A percentile compares a stretch with the other conserved stretches of the same genome.
Conservation (phyloP, 2,888 invertebrate genomes). For the Antheraea assamensis region DNA sequence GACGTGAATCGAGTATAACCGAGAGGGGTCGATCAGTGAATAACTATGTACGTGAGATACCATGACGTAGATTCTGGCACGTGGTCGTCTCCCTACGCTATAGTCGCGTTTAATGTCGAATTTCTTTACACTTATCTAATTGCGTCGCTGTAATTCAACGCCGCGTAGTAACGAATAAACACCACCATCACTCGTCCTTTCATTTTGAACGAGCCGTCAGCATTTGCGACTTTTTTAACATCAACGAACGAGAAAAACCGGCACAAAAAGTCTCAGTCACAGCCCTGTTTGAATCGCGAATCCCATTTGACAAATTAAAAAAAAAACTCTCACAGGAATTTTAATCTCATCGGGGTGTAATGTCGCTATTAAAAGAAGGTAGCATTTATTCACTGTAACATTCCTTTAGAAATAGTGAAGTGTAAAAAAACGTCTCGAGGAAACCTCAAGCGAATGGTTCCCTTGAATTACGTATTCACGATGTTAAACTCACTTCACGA, state of each 20-base stretch:
- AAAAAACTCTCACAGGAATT: not conserved
- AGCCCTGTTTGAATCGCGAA: not conserved
- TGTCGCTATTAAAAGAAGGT: conserved; percentile 1
- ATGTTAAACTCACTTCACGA: conserved; percentile 56
- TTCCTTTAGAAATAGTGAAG: conserved; percentile 30
- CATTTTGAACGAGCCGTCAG: not conserved
- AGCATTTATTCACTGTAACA: conserved; percentile 8
- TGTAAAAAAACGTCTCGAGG: conserved; percentile 41
- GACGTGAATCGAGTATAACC: no score
- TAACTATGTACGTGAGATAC: no score
- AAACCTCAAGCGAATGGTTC: conserved; percentile 46
- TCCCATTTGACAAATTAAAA: conserved; percentile 8
- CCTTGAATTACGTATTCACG: conserved; percentile 56
- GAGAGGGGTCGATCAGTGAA: no score
- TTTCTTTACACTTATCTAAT: no score
- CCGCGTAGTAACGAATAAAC: not conserved
- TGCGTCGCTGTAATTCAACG: no score
- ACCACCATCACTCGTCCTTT: not conserved
- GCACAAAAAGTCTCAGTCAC: not conserved
- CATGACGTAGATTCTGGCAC: no score
- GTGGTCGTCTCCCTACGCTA: no score
- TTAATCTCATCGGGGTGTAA: not conserved
- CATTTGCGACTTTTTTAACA: not conserved
- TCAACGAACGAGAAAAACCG: not conserved
- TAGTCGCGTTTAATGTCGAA: no score